Conservation (phyloP, 1,140 invertebrate species). For the Melitaea cinxia region DNA sequence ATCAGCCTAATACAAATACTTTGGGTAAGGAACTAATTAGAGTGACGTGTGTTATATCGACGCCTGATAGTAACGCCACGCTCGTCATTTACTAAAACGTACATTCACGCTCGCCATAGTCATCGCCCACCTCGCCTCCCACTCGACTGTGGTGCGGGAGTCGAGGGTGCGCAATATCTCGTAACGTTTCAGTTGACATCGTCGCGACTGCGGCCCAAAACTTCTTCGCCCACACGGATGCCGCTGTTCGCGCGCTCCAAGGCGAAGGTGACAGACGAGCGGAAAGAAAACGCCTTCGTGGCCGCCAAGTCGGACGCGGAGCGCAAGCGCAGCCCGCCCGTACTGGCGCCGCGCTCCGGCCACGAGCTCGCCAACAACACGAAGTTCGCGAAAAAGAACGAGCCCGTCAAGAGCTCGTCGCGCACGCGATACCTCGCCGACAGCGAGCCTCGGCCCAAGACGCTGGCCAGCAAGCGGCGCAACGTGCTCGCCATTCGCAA, state of each 20-base stretch:
- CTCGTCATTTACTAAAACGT: constrained; percentile 42
- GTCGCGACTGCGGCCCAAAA: constrained; percentile 69
- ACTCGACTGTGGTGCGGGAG: too few species aligned
- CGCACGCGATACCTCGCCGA: constrained; percentile 59
- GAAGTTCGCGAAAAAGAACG: constrained; percentile 65
- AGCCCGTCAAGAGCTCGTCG: constrained; percentile 57
- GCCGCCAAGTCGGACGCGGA: constrained; percentile 64
- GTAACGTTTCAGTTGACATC: constrained; percentile 62
- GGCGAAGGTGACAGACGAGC: constrained; percentile 64
- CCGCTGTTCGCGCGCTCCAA: constrained; percentile 68
- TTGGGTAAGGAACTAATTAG: constrained; percentile 63
- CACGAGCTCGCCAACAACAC: constrained; percentile 62
- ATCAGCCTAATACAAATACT: constrained; percentile 53
- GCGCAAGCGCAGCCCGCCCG: constrained; percentile 54
- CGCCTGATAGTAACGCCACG: constrained; percentile 24
- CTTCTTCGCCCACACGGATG: constrained; percentile 58
- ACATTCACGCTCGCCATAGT: constrained; percentile 9
- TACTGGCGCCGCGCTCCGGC: constrained; percentile 57
- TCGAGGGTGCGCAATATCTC: too few species aligned
- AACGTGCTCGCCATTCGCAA: constrained; percentile 69
- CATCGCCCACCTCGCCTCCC: neutral
- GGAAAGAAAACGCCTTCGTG: constrained; percentile 73
- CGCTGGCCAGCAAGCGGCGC: constrained; percentile 60
- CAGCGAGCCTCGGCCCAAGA: constrained; percentile 68
- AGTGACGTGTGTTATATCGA: constrained; percentile 56